phyloP scores from a whole-genome alignment of 2,888 invertebrate genomes.

The Noctua fimbriata region DNA sequence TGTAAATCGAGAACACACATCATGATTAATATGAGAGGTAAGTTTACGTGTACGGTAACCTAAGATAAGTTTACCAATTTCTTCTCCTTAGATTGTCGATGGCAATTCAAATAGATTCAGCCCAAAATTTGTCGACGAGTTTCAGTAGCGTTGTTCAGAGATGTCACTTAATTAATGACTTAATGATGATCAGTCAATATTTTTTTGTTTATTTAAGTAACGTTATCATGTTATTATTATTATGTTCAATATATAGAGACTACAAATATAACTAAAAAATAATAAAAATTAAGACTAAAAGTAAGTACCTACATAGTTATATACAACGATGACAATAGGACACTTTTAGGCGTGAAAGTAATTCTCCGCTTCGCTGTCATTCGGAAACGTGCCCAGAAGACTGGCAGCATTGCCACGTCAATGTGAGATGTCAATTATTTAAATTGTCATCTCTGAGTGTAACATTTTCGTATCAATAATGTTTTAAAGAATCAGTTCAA shows the following conservation, averaged over 20 bases:
- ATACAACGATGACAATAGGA: too few relatives aligned
- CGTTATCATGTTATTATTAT: too few relatives aligned
- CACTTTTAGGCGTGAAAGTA: too few relatives aligned
- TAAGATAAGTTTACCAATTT: not conserved
- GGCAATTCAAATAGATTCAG: not conserved
- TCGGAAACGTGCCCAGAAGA: too few relatives aligned
- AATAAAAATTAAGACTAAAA: too few relatives aligned
- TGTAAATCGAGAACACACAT: not conserved
- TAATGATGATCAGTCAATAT: not conserved
- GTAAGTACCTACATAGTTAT: too few relatives aligned
- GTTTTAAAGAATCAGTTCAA: not conserved
- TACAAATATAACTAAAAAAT: too few relatives aligned
- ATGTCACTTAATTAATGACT: not conserved
- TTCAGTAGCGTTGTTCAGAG: not conserved
- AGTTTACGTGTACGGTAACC: not conserved
- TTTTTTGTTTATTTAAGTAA: too few relatives aligned
- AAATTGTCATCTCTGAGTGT: not conserved
- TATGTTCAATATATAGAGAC: too few relatives aligned
- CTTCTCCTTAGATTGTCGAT: not conserved
- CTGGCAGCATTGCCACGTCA: too few relatives aligned
- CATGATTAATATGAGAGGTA: not conserved
- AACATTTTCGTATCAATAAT: not conserved
- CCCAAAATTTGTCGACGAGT: not conserved
- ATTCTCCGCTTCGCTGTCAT: too few relatives aligned
- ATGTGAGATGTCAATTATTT: not conserved